These are phyloP conservation scores for Gadopsis bispinosus DNA, from an alignment of 2,797 vertebrate genomes.

Conservation along the genomic window DNA sequence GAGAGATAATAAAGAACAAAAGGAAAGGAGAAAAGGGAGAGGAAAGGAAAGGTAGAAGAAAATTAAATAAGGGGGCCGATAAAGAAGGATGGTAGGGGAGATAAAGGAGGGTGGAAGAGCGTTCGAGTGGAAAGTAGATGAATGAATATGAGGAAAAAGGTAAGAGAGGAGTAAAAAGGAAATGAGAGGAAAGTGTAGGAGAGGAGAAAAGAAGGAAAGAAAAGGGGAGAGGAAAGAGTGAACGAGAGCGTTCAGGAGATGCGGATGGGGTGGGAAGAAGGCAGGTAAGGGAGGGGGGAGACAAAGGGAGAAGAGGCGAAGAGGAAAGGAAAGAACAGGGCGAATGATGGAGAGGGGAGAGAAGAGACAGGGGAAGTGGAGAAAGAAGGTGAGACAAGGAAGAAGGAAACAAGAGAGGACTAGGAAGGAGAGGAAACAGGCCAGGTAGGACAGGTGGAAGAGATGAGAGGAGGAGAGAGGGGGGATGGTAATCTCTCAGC, in stretches of 20 bases:
- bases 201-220: not conserved
- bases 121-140: too few relatives aligned
- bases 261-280: too few relatives aligned
- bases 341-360: not conserved
- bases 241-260: too few relatives aligned
- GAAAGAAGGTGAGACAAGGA: not conserved
- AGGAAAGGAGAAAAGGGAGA: not conserved
- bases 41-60: not conserved
- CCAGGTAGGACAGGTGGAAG: constrained; percentile 19
- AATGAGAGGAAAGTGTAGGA: too few relatives aligned
- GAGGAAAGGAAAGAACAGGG: not conserved
- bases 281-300: too few relatives aligned
- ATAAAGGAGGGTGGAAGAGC: too few relatives aligned
- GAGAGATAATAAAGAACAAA: not conserved
- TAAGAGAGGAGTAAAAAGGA: too few relatives aligned
- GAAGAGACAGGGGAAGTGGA: too few relatives aligned
- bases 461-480: not conserved
- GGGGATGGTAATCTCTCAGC: constrained; percentile 68
- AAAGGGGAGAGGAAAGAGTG: not conserved
- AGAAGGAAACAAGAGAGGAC: not conserved
- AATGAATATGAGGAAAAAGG: too few relatives aligned
- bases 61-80: too few relatives aligned
- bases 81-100: not conserved
- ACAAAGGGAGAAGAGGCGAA: not conserved
- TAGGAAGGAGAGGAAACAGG: constrained; percentile 2